A percentile compares a stretch with the other conserved stretches of the same genome.
Evolutionary conservation across 2,797 vertebrate species (phyloP).

Genomic region (Capromys pilorides): DNA sequence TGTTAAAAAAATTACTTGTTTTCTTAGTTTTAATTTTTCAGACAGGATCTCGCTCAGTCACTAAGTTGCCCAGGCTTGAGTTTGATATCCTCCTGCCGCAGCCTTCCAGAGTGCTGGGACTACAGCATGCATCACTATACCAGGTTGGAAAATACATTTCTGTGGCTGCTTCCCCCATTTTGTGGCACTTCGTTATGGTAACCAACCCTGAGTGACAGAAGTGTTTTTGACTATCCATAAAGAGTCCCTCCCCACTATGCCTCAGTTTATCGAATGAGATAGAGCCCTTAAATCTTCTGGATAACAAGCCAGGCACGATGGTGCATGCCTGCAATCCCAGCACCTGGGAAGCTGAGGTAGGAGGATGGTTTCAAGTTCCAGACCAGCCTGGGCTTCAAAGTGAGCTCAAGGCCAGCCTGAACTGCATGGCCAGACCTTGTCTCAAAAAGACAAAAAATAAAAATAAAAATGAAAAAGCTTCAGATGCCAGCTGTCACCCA

Average conservation of each 20-base stretch:
- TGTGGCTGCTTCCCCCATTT: too few species aligned
- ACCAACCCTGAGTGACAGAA: neutral
- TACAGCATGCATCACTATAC: too few species aligned
- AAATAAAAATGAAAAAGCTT: too few species aligned
- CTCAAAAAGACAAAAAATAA: too few species aligned
- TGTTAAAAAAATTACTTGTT: too few species aligned
- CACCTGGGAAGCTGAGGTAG: too few species aligned
- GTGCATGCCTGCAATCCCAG: too few species aligned
- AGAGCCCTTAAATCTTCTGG: neutral
- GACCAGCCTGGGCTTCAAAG: too few species aligned
- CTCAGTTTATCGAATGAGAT: neutral
- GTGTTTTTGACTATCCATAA: neutral
- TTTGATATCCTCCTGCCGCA: neutral
- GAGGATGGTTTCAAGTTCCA: too few species aligned
- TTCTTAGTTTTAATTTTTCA: neutral
- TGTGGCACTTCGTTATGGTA: neutral
- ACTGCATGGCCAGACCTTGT: too few species aligned
- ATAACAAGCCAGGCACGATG: too few species aligned
- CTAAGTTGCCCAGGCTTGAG: neutral
- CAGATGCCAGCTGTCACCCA: neutral
- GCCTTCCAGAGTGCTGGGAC: neutral
- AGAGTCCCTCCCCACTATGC: neutral
- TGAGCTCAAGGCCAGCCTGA: too few species aligned
- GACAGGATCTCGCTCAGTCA: neutral
- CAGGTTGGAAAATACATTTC: neutral